These are phyloP conservation scores for Petrophora chlorosata DNA, from an alignment of 2,888 invertebrate genomes.

Conservation along the genomic window DNA sequence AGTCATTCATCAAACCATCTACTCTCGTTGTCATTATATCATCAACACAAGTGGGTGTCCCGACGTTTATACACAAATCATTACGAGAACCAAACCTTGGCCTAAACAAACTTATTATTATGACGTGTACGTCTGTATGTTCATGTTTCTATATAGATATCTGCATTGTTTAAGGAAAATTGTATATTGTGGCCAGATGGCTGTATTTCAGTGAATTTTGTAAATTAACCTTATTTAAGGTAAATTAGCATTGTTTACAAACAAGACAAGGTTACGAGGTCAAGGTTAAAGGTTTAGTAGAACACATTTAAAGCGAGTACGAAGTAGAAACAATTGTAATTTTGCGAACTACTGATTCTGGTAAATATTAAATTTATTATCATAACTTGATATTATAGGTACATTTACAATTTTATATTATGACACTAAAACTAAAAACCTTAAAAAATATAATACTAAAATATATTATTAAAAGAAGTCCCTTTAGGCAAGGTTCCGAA, in stretches of 20 bases:
- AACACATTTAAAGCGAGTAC: neutral
- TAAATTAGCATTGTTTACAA: constrained; percentile 4
- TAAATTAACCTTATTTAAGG: constrained; percentile 10
- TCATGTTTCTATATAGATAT: neutral
- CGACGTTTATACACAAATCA: constrained; percentile 19
- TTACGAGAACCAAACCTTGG: constrained; percentile 21
- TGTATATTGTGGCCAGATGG: neutral
- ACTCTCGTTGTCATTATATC: constrained; percentile 6
- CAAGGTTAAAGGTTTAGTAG: constrained; percentile 4
- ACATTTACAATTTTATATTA: neutral
- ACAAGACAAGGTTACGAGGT: neutral
- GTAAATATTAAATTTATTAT: neutral
- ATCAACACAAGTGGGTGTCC: constrained; percentile 14
- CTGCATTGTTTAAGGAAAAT: constrained; percentile 6
- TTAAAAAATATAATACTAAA: no score
- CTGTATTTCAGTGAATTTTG: constrained; percentile 6
- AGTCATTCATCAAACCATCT: constrained; percentile 13
- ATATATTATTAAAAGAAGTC: no score
- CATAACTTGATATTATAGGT: neutral
- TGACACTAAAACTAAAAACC: no score
- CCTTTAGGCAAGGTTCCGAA: no score
- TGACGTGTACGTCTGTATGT: constrained; percentile 3
- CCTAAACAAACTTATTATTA: constrained; percentile 20
- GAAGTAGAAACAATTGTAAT: neutral
- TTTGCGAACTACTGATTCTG: neutral